phyloP scores from a whole-genome alignment of 2,113 vertebrate genomes.

The Rhinolophus sinicus region DNA sequence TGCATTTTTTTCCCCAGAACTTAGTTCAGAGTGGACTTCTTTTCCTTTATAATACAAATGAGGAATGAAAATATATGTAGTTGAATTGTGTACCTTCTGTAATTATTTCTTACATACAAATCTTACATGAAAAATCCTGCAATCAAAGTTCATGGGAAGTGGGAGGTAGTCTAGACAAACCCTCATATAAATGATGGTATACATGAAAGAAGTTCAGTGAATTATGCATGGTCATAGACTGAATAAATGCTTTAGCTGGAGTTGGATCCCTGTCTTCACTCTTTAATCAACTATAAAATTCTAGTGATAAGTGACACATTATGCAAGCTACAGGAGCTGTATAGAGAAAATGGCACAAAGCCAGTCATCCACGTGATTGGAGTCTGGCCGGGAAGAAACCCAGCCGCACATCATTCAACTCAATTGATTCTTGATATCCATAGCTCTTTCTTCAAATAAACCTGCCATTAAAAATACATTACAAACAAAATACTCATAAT shows the following conservation, averaged over 20 bases:
- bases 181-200: neutral
- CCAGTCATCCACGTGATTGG: neutral
- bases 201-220: neutral
- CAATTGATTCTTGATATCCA: neutral
- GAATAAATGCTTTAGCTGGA: neutral
- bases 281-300: neutral
- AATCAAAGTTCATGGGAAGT: neutral
- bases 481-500: neutral
- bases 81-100: neutral
- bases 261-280: neutral
- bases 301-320: neutral
- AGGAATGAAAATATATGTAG: neutral
- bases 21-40: neutral
- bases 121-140: neutral
- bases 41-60: neutral
- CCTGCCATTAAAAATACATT: neutral
- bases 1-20: neutral
- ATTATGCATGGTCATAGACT: neutral
- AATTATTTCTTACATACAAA: constrained; percentile 46
- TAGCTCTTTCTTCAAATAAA: neutral
- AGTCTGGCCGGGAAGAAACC: neutral
- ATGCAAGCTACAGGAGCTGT: neutral
- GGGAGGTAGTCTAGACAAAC: neutral
- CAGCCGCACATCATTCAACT: neutral
- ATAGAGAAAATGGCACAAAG: neutral